Evolutionary conservation across 2,888 invertebrate species (phyloP).

Genomic region (Celastrina argiolus): DNA sequence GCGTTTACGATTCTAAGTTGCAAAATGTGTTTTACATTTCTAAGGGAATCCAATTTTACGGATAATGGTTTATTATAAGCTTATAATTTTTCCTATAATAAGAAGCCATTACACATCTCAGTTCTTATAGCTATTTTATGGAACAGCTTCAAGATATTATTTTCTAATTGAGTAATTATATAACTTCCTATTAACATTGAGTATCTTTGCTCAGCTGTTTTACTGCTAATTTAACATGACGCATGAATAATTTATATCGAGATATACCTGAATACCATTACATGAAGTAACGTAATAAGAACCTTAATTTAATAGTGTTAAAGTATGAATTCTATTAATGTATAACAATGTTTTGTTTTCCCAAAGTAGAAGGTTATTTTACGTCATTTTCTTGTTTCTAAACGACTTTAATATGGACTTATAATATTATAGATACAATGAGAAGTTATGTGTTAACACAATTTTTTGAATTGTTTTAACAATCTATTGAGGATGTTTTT

Average conservation of each 20-base stretch:
- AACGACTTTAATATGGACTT: neutral
- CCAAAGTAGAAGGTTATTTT: neutral
- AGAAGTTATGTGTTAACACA: too few relatives aligned
- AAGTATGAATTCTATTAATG: neutral
- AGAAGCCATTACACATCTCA: too few relatives aligned
- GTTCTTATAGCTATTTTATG: too few relatives aligned
- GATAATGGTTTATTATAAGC: too few relatives aligned
- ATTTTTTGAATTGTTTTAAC: too few relatives aligned
- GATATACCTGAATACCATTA: neutral
- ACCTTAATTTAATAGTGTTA: neutral
- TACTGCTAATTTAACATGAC: neutral
- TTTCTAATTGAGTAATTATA: neutral
- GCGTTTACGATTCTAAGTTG: too few relatives aligned
- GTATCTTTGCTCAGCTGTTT: neutral
- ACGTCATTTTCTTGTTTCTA: neutral
- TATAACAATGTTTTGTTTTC: neutral
- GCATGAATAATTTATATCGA: neutral
- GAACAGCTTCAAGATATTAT: neutral
- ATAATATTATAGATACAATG: too few relatives aligned
- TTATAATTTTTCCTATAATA: too few relatives aligned
- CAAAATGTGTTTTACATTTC: too few relatives aligned
- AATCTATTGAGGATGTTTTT: too few relatives aligned
- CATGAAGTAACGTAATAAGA: neutral
- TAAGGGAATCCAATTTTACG: too few relatives aligned
- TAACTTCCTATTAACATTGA: neutral